A percentile compares a stretch with the other conserved stretches of the same genome.
Evolutionary conservation across 2,797 vertebrate genomes (phyloP).

Genomic region (Todus mexicanus): DNA sequence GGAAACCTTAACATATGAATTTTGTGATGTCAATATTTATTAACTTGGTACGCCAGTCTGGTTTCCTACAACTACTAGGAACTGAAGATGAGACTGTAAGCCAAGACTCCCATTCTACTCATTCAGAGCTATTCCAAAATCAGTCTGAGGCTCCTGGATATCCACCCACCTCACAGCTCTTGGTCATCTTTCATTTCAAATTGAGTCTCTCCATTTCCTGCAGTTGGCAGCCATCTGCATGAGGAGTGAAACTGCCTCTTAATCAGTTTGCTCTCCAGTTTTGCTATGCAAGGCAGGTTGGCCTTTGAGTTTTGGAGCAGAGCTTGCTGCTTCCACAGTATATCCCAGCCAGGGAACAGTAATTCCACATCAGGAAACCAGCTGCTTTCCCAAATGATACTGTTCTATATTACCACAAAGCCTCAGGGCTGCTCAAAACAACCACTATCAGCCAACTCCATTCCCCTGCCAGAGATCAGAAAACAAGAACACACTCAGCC

Average conservation of each 20-base stretch:
- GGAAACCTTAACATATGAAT: not conserved
- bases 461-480: slow-evolving; percentile 46
- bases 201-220: not conserved
- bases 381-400: not conserved
- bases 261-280: not conserved
- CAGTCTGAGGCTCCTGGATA: not conserved
- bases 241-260: not conserved
- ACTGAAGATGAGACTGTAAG: not conserved
- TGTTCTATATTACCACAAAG: slow-evolving; percentile 27
- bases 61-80: not conserved
- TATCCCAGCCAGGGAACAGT: not conserved
- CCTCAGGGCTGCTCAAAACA: slow-evolving; percentile 32
- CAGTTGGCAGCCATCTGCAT: not conserved
- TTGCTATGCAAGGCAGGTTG: not conserved
- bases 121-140: not conserved
- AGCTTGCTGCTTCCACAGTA: not conserved
- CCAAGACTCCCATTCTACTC: not conserved
- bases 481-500: not conserved
- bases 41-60: not conserved
- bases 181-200: not conserved
- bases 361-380: slow-evolving; percentile 23
- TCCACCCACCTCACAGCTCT: not conserved
- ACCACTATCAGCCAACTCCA: not conserved
- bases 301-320: not conserved
- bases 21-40: not conserved